Conservation (phyloP, 2,797 vertebrate genomes). For the Hippoglossus hippoglossus region DNA sequence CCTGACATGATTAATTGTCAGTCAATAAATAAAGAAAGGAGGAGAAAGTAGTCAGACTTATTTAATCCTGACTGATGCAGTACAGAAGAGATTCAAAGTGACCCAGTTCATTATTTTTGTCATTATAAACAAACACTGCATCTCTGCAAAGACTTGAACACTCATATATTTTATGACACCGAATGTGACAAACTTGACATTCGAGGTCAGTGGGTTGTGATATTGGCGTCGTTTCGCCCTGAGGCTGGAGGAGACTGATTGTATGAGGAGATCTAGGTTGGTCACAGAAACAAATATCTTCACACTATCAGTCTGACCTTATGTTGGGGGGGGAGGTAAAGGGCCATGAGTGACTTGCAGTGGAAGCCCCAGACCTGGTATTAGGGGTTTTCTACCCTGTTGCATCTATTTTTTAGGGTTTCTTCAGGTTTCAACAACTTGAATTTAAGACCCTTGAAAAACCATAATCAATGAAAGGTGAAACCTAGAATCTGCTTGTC, state of each 20-base stretch:
- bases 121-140: not conserved
- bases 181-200: not conserved
- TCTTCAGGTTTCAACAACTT: too few relatives aligned
- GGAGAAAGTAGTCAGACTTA: not conserved
- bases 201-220: not conserved
- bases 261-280: not conserved
- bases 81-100: not conserved
- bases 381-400: too few relatives aligned
- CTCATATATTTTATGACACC: not conserved
- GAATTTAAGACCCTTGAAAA: too few relatives aligned
- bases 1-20: not conserved
- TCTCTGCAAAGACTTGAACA: not conserved
- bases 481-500: too few relatives aligned
- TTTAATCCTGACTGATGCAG: not conserved
- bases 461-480: too few relatives aligned
- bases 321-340: too few relatives aligned
- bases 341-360: not conserved
- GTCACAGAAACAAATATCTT: not conserved
- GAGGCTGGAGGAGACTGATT: not conserved
- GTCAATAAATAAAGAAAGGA: not conserved
- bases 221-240: constrained; percentile 5
- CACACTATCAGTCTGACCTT: not conserved
- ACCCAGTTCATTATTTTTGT: not conserved
- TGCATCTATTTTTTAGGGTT: too few relatives aligned
- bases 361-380: not conserved